phyloP scores from a whole-genome alignment of 2,113 vertebrate species.

The Leptobrachium ailaonicum region DNA sequence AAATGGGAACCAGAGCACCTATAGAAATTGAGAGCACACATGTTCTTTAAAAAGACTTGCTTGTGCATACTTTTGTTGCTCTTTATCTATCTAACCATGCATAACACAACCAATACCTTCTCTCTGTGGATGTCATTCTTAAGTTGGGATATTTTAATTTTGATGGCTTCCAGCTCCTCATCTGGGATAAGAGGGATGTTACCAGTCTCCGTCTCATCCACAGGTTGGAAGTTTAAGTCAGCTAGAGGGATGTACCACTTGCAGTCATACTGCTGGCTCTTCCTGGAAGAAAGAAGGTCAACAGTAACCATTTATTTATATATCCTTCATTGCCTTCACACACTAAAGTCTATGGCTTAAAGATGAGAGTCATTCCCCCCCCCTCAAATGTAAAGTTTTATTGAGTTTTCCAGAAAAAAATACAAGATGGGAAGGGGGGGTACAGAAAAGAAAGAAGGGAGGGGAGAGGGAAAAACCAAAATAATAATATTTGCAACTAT shows the following conservation, averaged over 20 bases:
- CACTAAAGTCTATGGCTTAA: background rate
- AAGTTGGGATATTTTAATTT: conserved; percentile 93
- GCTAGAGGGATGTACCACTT: conserved; percentile 93
- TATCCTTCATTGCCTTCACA: background rate
- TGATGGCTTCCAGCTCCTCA: conserved; percentile 91
- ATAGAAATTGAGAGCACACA: too few species aligned
- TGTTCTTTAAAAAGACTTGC: too few species aligned
- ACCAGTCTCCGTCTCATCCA: conserved; percentile 83
- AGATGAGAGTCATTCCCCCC: too few species aligned
- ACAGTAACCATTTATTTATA: background rate
- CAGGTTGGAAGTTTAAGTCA: conserved; percentile 88
- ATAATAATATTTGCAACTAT: too few species aligned
- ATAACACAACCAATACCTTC: conserved; percentile 69
- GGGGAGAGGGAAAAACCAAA: too few species aligned
- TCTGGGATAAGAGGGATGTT: conserved; percentile 85
- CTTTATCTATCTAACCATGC: too few species aligned
- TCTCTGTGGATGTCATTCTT: conserved; percentile 92
- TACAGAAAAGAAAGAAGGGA: too few species aligned
- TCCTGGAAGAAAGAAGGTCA: conserved; percentile 64
- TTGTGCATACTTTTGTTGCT: too few species aligned
- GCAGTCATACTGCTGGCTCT: conserved; percentile 93
- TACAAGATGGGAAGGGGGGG: too few species aligned
- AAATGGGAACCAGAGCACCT: too few species aligned
- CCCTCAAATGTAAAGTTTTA: too few species aligned
- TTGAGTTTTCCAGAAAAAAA: too few species aligned